Evolutionary conservation across 1,140 invertebrate species (phyloP), one percentile per base, ranked within the genome.

Genomic region (Drosophila oshimai): DNA sequence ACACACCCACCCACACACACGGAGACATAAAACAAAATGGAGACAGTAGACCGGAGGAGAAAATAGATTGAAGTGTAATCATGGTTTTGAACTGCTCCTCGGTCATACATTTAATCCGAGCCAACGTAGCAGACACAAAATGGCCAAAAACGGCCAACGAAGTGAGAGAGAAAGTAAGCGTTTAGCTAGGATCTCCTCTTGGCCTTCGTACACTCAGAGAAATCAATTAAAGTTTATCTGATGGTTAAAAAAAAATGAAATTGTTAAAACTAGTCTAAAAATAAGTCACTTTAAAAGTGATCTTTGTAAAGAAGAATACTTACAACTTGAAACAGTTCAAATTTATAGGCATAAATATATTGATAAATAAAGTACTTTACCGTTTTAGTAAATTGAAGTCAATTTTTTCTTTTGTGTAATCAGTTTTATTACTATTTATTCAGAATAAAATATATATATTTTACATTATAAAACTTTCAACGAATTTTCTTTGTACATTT

Each of bases 21-120:
- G 36, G 34, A 47, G 58, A 87, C 81, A 86, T 87, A 86, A 86
- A 86, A 86, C 81, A 86, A 86, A 87, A 86, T 86, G 83, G 76
- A 60, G 65, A 86, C 79, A 55, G 42, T 18, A 42, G 68, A 70
- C 49, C 64, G 39, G 67, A 58, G 49, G 53, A 75, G 68, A 62
- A 80, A 87, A 87, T 87, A 88, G 83, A 87, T 87, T 87, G 81
- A 87, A 87, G 81, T 87, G 81, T 87, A 87, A 87, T 87, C 81
- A 87, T 87, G 81, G 76, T 86, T 86, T 81, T 86, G 81, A 86
- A 86, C 81, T 84, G 79, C 74, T 80, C 50, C 73, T 87, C 73
- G 81, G 81, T 86, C 68, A 86, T 77, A 87, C 77, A 87, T 86
- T 81, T 86, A 86, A 86, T 87, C 81, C 77, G 34, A 74, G 79